Conservation (phyloP, 2,888 invertebrate genomes). For the Lycaena phlaeas region DNA sequence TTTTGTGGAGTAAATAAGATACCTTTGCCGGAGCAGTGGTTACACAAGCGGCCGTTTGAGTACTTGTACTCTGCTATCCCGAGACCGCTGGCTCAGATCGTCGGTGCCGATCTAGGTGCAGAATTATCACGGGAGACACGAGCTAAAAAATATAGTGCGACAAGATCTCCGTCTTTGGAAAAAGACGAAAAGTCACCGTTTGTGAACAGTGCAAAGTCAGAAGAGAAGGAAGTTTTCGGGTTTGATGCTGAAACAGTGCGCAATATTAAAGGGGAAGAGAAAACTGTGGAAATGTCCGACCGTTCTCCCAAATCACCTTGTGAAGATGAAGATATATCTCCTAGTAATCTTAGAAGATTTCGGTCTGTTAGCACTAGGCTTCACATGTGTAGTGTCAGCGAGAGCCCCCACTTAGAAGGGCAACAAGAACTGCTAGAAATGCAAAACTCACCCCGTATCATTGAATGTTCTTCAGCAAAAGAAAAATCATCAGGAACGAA, state of each 20-base stretch:
- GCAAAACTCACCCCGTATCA: constrained; percentile 54
- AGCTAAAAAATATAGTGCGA: constrained; percentile 57
- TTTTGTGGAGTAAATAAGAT: constrained; percentile 44
- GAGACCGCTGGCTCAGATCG: constrained; percentile 47
- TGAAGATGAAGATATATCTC: constrained; percentile 35
- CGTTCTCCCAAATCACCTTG: constrained; percentile 29
- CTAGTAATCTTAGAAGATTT: constrained; percentile 46
- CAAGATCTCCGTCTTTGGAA: constrained; percentile 63
- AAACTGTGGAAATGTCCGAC: constrained; percentile 22
- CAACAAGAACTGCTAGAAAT: constrained; percentile 49
- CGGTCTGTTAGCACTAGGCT: constrained; percentile 56
- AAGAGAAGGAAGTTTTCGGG: constrained; percentile 46
- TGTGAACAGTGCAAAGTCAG: constrained; percentile 36
- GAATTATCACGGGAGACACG: constrained; percentile 43
- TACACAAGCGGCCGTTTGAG: constrained; percentile 51
- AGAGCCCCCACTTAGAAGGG: constrained; percentile 36
- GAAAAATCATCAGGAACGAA: constrained; percentile 51
- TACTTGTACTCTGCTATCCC: constrained; percentile 56
- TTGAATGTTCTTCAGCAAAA: constrained; percentile 57
- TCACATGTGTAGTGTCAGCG: constrained; percentile 53
- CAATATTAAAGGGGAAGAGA: constrained; percentile 34
- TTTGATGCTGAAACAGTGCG: constrained; percentile 45
- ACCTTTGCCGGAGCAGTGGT: constrained; percentile 60
- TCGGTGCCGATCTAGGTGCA: constrained; percentile 41
- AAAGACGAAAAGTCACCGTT: constrained; percentile 67